These are phyloP conservation scores for Microcebus tavaratra DNA, from an alignment of 2,113 vertebrate species.

Conservation along the genomic window DNA sequence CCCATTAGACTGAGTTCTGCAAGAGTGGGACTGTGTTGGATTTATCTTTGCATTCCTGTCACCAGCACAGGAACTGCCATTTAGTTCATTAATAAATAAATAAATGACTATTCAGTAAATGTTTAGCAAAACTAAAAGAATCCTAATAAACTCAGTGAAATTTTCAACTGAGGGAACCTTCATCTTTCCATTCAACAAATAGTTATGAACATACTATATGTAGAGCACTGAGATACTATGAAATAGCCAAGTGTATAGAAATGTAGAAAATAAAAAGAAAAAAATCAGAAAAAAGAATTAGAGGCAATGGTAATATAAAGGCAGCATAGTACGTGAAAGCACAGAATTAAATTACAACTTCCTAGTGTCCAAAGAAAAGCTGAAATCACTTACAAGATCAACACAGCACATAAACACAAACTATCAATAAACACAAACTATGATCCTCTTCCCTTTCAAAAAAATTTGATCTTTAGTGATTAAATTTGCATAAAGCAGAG, in stretches of 20 bases:
- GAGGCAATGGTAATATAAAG: neutral
- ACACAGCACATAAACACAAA: neutral
- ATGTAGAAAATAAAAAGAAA: neutral
- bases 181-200: slow-evolving; percentile 29
- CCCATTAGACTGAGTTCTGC: neutral
- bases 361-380: slow-evolving; percentile 12
- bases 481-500: neutral
- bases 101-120: slow-evolving; percentile 33
- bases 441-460: neutral
- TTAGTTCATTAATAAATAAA: slow-evolving; percentile 4
- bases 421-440: neutral
- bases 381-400: neutral
- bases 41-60: slow-evolving; percentile 26
- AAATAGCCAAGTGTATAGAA: neutral
- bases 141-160: slow-evolving; percentile 33
- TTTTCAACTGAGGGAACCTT: slow-evolving; percentile 41
- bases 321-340: neutral
- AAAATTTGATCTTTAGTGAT: slow-evolving; percentile 13
- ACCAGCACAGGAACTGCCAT: neutral
- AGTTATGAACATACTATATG: neutral
- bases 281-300: neutral
- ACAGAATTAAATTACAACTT: slow-evolving; percentile 4
- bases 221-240: neutral
- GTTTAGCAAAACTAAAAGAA: slow-evolving; percentile 36
- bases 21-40: neutral